These are phyloP conservation scores for Sternarchorhynchus goeldii DNA, from an alignment of 2,797 vertebrate species.

Conservation along the genomic window DNA sequence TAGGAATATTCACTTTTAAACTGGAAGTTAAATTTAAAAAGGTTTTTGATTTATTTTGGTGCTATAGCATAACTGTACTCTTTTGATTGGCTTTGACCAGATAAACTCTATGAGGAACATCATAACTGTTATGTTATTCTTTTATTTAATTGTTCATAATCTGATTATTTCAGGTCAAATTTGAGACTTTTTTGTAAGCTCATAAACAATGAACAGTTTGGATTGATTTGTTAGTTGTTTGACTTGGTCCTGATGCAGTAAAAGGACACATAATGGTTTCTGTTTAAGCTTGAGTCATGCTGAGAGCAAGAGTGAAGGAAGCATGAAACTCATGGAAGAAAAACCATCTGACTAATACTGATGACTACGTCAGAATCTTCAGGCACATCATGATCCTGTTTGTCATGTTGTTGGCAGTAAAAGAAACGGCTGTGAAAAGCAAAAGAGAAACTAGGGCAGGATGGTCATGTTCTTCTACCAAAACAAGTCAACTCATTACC, in stretches of 20 bases:
- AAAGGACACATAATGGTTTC: too few relatives aligned
- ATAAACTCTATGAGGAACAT: neutral
- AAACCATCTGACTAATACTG: neutral
- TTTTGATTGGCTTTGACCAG: too few relatives aligned
- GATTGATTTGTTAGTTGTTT: neutral
- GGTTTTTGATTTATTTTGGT: neutral
- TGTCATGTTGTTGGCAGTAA: neutral
- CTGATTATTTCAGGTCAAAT: neutral
- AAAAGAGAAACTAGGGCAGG: conserved; percentile 5
- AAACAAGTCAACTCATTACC: neutral
- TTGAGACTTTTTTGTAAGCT: neutral
- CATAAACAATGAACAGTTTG: neutral
- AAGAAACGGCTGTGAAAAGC: neutral
- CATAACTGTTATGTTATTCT: neutral
- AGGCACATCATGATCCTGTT: neutral
- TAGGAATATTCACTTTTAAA: too few relatives aligned
- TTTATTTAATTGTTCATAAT: conserved; percentile 5
- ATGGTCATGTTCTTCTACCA: too few relatives aligned
- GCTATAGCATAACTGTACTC: neutral
- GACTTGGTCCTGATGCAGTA: neutral
- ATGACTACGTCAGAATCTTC: neutral
- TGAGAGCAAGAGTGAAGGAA: neutral
- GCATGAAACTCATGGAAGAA: neutral
- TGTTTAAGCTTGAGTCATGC: too few relatives aligned
- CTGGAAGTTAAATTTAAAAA: too few relatives aligned